Evolutionary conservation across 1,140 invertebrate species (phyloP).

Genomic region (Oedothorax gibbosus): DNA sequence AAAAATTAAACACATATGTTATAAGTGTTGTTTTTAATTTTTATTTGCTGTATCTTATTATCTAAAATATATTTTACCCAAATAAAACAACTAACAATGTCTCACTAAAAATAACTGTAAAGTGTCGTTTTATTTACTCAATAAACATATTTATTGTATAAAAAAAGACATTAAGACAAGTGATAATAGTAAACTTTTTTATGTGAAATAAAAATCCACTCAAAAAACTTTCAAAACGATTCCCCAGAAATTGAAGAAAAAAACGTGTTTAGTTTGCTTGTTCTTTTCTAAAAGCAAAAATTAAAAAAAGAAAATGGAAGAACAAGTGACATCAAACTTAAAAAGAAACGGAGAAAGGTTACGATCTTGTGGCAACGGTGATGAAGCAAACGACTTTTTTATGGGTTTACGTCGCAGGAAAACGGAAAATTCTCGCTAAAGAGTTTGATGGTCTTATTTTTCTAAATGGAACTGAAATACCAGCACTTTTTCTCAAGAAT

Average conservation of each 20-base stretch:
- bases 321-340: slow-evolving; percentile 33
- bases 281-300: slow-evolving; percentile 8
- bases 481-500: slow-evolving; percentile 14
- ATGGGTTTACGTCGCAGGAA: slow-evolving; percentile 1
- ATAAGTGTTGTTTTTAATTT: too few relatives aligned
- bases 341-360: slow-evolving; percentile 12
- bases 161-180: too few relatives aligned
- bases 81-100: too few relatives aligned
- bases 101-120: too few relatives aligned
- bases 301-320: not conserved
- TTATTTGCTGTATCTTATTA: too few relatives aligned
- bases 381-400: slow-evolving; percentile 34
- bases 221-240: slow-evolving; percentile 17
- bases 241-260: slow-evolving; percentile 3
- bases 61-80: too few relatives aligned
- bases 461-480: not conserved
- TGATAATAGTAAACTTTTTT: slow-evolving; percentile 7
- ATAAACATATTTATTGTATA: too few relatives aligned
- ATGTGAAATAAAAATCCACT: slow-evolving; percentile 1
- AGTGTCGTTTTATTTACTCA: too few relatives aligned
- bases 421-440: slow-evolving; percentile 21
- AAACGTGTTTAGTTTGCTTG: not conserved
- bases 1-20: too few relatives aligned
- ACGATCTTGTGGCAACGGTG: slow-evolving; percentile 20
- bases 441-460: slow-evolving; percentile 16